A percentile compares a stretch with the other conserved stretches of the same genome.
phyloP scores from a whole-genome alignment of 2,797 vertebrate genomes.

The Rhyacichthys aspro region DNA sequence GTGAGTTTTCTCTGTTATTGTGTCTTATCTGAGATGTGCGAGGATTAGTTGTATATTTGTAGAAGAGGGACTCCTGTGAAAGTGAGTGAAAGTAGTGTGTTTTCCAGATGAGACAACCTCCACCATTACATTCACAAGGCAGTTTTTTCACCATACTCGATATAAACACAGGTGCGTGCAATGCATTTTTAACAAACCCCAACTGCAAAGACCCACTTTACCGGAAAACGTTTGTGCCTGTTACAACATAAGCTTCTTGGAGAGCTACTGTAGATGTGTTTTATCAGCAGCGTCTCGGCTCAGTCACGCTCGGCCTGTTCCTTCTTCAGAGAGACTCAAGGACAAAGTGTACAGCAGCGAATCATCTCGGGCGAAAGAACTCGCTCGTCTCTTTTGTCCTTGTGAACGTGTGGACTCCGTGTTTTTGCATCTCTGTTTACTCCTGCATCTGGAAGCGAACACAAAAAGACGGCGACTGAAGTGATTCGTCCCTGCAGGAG shows the following conservation, averaged over 20 bases:
- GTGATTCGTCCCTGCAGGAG: conserved; percentile 16
- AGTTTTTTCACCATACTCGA: too few relatives aligned
- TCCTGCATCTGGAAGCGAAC: conserved; percentile 14
- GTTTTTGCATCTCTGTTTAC: too few relatives aligned
- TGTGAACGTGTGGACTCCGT: neutral
- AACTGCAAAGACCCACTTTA: conserved; percentile 28
- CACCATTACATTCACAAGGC: too few relatives aligned
- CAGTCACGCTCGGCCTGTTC: conserved; percentile 42
- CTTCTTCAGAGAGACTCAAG: conserved; percentile 54
- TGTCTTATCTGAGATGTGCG: too few relatives aligned
- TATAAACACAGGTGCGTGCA: too few relatives aligned
- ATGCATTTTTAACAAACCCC: too few relatives aligned
- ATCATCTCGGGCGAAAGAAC: conserved; percentile 31
- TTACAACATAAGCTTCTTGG: conserved; percentile 3
- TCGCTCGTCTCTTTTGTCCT: conserved; percentile 15
- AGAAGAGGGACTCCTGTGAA: too few relatives aligned
- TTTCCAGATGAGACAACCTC: too few relatives aligned
- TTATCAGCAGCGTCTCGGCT: conserved; percentile 35
- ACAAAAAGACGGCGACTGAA: conserved; percentile 22
- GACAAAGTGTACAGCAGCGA: conserved; percentile 44
- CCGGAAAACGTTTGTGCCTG: too few relatives aligned
- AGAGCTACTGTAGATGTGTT: conserved; percentile 4
- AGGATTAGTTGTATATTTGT: too few relatives aligned
- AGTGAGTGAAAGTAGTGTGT: too few relatives aligned
- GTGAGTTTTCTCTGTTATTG: too few relatives aligned